A percentile compares a stretch with the other conserved stretches of the same genome.
Evolutionary conservation across 2,113 vertebrate genomes (phyloP).

Genomic region (Microcebus jonahi): DNA sequence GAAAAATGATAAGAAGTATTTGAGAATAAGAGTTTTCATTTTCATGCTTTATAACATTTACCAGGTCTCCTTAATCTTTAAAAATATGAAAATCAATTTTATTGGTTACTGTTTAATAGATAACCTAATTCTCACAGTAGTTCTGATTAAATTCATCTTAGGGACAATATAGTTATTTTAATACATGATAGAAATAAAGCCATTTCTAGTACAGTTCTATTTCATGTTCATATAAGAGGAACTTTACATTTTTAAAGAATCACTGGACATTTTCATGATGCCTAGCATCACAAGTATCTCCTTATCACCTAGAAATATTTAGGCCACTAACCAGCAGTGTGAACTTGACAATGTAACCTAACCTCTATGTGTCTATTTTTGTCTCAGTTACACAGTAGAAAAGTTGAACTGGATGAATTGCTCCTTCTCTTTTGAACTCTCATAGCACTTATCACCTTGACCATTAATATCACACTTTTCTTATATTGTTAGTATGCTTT

Average conservation of each 20-base stretch:
- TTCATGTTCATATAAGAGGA: slow-evolving; percentile 14
- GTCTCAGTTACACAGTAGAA: neutral
- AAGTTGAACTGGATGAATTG: neutral
- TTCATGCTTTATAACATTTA: neutral
- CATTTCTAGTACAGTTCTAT: neutral
- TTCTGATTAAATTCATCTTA: slow-evolving; percentile 50
- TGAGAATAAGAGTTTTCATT: neutral
- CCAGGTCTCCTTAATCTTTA: neutral
- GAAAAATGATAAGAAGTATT: neutral
- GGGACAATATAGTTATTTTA: neutral
- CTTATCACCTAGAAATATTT: neutral
- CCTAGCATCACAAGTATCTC: neutral
- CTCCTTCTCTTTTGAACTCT: neutral
- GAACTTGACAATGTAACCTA: neutral
- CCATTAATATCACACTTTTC: neutral
- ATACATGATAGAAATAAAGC: neutral
- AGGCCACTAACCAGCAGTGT: neutral
- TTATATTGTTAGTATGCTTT: neutral
- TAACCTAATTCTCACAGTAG: neutral
- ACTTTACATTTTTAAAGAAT: neutral
- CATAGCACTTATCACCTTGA: neutral
- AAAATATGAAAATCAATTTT: slow-evolving; percentile 46
- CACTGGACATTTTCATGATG: neutral
- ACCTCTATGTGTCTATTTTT: neutral
- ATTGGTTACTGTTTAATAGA: neutral